These are phyloP conservation scores for Capricornis sumatraensis DNA, from an alignment of 2,113 vertebrate genomes.

Conservation along the genomic window DNA sequence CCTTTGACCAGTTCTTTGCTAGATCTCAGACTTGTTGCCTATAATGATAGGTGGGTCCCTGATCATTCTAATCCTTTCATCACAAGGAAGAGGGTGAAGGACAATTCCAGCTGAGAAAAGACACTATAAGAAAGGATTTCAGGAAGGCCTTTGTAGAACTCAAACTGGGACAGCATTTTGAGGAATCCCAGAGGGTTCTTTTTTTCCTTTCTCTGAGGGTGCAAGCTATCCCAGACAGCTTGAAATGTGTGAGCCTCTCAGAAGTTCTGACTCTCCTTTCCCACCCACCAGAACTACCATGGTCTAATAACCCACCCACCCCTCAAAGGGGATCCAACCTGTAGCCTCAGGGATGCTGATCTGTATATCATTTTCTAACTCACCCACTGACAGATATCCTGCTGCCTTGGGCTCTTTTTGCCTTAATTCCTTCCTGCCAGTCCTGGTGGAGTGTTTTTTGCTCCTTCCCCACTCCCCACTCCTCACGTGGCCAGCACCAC, in stretches of 20 bases:
- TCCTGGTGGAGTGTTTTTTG: not conserved
- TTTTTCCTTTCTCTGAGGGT: not conserved
- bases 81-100: not conserved
- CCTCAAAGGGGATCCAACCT: not conserved
- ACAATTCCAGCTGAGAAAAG: not conserved
- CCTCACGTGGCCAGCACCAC: not conserved
- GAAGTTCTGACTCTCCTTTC: not conserved
- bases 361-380: not conserved
- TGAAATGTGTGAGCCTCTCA: not conserved
- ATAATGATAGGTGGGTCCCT: not conserved
- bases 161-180: not conserved
- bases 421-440: not conserved
- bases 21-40: not conserved
- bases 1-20: not conserved
- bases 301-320: not conserved
- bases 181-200: not conserved
- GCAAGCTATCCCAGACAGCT: not conserved
- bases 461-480: not conserved
- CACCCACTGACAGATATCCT: not conserved
- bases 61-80: not conserved
- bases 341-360: not conserved
- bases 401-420: not conserved
- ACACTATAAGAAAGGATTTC: not conserved
- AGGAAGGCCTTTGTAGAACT: conserved; percentile 2
- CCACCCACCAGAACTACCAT: not conserved